Conservation (phyloP, 2,113 vertebrate genomes). For the Ceyx cyanopectus region DNA sequence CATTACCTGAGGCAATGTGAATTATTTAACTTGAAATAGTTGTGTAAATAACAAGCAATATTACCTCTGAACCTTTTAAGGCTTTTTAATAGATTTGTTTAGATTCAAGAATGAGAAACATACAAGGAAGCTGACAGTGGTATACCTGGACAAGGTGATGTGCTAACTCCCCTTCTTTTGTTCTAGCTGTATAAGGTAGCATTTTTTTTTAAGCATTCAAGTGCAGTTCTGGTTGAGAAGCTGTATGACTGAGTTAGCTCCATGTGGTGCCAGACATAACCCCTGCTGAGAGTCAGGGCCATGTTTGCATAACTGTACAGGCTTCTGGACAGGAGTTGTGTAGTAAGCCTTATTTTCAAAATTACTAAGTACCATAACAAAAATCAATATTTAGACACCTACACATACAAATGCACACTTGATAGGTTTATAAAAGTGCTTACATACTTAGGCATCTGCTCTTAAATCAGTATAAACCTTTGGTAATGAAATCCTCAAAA, state of each 20-base stretch:
- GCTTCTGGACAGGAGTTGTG: background rate
- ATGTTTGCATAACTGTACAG: background rate
- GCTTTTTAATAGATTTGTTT: background rate
- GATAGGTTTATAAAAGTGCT: background rate
- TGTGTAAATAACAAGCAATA: slow-evolving; percentile 3
- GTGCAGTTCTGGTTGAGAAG: background rate
- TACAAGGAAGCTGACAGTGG: background rate
- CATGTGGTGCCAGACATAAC: background rate
- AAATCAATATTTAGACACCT: slow-evolving; percentile 5
- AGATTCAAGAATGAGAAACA: background rate
- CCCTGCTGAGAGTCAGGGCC: background rate
- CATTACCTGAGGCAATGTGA: background rate
- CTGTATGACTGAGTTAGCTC: background rate
- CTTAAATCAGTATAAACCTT: background rate
- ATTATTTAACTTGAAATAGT: background rate
- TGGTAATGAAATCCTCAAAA: background rate
- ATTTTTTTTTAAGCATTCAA: background rate
- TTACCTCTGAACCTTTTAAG: background rate
- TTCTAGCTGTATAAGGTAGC: background rate
- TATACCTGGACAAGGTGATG: background rate
- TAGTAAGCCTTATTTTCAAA: background rate
- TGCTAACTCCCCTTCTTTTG: background rate
- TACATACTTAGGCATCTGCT: background rate
- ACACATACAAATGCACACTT: background rate
- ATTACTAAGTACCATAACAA: background rate